A percentile compares a stretch with the other conserved stretches of the same genome.
Evolutionary conservation across 1,140 invertebrate genomes (phyloP).

Genomic region (Bombus confusus): DNA sequence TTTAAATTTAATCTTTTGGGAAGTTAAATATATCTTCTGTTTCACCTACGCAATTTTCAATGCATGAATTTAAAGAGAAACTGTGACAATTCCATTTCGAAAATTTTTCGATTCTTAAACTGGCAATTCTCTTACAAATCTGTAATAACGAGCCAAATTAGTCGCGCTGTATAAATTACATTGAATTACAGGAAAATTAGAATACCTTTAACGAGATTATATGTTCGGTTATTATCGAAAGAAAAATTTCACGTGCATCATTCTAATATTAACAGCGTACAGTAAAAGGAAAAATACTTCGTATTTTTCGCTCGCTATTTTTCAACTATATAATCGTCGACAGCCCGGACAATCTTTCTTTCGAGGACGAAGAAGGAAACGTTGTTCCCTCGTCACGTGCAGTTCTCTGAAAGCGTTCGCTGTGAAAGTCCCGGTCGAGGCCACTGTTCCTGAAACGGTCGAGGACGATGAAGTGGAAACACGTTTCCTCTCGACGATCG

Average conservation of each 20-base stretch:
- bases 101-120: too few species aligned
- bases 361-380: background rate
- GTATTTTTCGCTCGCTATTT: background rate
- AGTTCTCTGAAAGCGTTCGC: slow-evolving; percentile 24
- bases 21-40: too few species aligned
- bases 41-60: too few species aligned
- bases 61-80: too few species aligned
- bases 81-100: too few species aligned
- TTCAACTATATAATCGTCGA: background rate
- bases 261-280: background rate
- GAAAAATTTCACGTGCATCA: background rate
- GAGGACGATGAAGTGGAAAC: slow-evolving; percentile 24
- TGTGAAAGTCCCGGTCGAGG: slow-evolving; percentile 20
- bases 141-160: too few species aligned
- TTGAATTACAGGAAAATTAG: too few species aligned
- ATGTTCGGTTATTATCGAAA: background rate
- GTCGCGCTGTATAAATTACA: too few species aligned
- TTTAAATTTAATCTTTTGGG: too few species aligned
- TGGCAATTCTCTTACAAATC: too few species aligned
- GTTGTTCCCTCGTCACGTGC: slow-evolving; percentile 27
- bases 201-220: too few species aligned
- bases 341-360: background rate
- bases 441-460: slow-evolving; percentile 18
- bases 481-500: slow-evolving; percentile 16
- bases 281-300: background rate